Base-by-base conservation (phyloP, 2,113 vertebrate species). In the Salvelinus fontinalis region DNA sequence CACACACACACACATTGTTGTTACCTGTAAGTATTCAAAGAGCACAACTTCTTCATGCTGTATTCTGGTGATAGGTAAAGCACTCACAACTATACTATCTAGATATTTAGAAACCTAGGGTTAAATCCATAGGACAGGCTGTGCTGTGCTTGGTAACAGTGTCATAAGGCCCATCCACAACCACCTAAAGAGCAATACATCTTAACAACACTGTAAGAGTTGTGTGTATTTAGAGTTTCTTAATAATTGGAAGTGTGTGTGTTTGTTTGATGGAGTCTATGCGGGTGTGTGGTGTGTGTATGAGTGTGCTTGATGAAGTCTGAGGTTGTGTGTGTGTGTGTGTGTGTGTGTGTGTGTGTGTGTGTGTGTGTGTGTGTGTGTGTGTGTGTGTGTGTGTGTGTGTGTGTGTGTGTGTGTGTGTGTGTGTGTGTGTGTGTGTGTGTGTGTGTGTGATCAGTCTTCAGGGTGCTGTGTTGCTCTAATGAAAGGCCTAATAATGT, bases 401-500 rank as follows among this genome's bases (percentile, higher is more conserved):
- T 11, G 67, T 14, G 67, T 39, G 67, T 68, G 67, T 34, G 31
- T 34, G 16, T 34, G 20, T 44, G 67, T 44, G 67, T 69, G 67
- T 48, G 31, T 48, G 65, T 9, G 67, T 44, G 7, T 62, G 59
- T 60, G 73, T 29, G 66, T 81, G 67, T 6, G 31, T 6, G 31
- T 11, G 16, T 16, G 16, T 65, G 62, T 49, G 64, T 26, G 67
- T 81, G 65, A 65, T 8, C n/a, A 75, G 81, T 92, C 89, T 87
- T 90, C 12, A 48, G 86, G 86, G 84, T 79, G 79, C 76, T 62
- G 71, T 87, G 70, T 66, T 22, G 74, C 78, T 82, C 77, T 87
- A 91, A 90, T 90, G 89, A 92, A 93, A 96, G 92, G 89, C 83
- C 94, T 95, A 96, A 96, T 96, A 95, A 97, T 96, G 93, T 87